These are phyloP conservation scores for Hesperia comma DNA, from an alignment of 2,888 invertebrate genomes.

Conservation along the genomic window DNA sequence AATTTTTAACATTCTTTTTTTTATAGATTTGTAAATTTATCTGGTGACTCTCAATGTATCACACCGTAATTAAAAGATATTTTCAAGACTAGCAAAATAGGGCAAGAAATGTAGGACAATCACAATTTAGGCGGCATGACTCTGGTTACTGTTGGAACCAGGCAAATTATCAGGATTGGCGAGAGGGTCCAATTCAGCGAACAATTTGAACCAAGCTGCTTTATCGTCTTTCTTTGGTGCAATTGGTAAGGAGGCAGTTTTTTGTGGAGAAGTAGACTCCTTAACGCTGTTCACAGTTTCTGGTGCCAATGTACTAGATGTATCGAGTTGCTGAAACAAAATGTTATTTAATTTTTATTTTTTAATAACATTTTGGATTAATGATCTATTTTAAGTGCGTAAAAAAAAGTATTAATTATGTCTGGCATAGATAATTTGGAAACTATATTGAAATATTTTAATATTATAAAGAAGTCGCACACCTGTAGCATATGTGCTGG, in stretches of 20 bases:
- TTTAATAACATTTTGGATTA: no score
- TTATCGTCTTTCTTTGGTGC: slow-evolving; percentile 82
- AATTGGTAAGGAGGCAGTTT: slow-evolving; percentile 50
- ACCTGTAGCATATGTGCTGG: slow-evolving; percentile 81
- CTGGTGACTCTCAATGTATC: neutral
- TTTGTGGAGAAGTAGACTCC: slow-evolving; percentile 41
- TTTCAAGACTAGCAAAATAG: neutral
- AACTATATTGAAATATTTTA: no score
- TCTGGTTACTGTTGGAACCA: slow-evolving; percentile 73
- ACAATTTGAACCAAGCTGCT: slow-evolving; percentile 93
- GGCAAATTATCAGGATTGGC: slow-evolving; percentile 89
- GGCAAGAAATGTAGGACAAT: neutral
- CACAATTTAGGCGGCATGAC: slow-evolving; percentile 75
- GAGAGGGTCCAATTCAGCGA: slow-evolving; percentile 96
- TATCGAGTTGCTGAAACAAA: slow-evolving; percentile 58
- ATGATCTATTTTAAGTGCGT: no score
- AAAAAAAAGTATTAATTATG: no score
- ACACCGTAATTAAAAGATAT: neutral
- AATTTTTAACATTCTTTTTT: no score
- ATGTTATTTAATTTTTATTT: no score
- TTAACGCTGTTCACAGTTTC: slow-evolving; percentile 48
- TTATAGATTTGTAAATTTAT: no score
- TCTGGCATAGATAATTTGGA: no score
- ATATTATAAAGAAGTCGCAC: slow-evolving; percentile 23
- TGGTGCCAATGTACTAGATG: slow-evolving; percentile 56